A percentile compares a stretch with the other conserved stretches of the same genome.
These are phyloP conservation scores for Bungarus multicinctus DNA, from an alignment of 2,113 vertebrate genomes.

Conservation along the genomic window DNA sequence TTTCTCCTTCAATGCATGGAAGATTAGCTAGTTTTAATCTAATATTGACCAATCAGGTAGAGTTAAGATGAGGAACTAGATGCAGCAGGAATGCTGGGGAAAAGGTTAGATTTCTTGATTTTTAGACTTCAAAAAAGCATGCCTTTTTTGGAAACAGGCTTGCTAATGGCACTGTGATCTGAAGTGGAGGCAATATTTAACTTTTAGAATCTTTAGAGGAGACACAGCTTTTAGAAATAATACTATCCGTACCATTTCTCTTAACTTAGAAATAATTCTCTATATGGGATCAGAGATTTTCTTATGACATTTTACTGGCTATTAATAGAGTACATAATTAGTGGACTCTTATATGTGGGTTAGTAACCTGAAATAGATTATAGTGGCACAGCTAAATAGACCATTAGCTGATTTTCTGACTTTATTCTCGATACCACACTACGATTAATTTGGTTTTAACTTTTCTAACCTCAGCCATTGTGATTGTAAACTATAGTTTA, in stretches of 20 bases:
- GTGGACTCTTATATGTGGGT: background rate
- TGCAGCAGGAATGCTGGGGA: background rate
- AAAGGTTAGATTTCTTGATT: background rate
- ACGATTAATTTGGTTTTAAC: background rate
- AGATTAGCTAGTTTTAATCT: background rate
- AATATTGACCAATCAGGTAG: background rate
- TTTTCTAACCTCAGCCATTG: background rate
- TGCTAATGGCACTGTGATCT: background rate
- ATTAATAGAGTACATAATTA: background rate
- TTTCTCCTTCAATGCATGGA: background rate
- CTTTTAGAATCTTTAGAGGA: background rate
- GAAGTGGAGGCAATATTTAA: background rate
- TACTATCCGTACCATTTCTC: background rate
- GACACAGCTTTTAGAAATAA: background rate
- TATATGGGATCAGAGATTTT: background rate
- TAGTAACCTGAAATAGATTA: background rate
- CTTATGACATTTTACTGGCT: background rate
- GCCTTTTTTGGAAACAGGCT: background rate
- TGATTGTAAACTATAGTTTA: background rate
- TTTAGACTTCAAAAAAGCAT: background rate
- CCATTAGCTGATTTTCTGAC: background rate
- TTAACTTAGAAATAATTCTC: background rate
- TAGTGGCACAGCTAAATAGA: background rate
- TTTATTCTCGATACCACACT: background rate
- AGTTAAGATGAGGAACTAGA: background rate